Evolutionary conservation across 2,888 invertebrate genomes (phyloP), one percentile per base, ranked within the genome.

Genomic region (Drosophila colorata): DNA sequence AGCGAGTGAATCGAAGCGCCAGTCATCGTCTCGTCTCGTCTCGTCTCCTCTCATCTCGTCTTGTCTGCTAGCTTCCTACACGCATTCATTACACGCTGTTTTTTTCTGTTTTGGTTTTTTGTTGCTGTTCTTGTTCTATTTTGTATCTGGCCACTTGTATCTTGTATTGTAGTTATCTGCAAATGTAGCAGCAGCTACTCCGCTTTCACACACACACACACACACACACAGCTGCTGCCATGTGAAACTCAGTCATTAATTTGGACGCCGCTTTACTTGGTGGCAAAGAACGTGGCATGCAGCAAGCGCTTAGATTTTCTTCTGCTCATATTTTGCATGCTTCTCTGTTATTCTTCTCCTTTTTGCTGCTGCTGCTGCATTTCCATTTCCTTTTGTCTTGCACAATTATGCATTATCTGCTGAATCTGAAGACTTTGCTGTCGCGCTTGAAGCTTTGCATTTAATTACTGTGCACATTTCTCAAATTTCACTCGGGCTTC

Each of bases 171-270:
- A 78, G 69, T 59, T 78, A 74, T 60, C 56, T 74, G 41, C 68
- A 67, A 51, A 67, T 77, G 73, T 48, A 72, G 66, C 71, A 33
- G 41, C 66, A 60, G 53, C 74, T 77, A 41, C 68, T 66, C 69
- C 56, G 78, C 81, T 81, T 82, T 82, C 87, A 67, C 67, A 74
- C 52, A 66, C n/a, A 43, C 55, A 44, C 14, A 38, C 38, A 38
- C 38, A n/a, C 31, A 37, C 68, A 68, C 47, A 68, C 78, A 16
- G 31, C 35, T 46, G 9, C 14, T 23, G 28, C 60, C 86, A 82
- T 83, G 82, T 83, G 82, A 87, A 83, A 86, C 83, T 87, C 68
- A 69, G 83, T 70, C 83, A 83, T 83, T 83, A 88, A 85, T 82
- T 87, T 87, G 76, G 79, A 78, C 75, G 65, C 76, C 70, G 69